phyloP scores from a whole-genome alignment of 2,113 vertebrate species.

The Mus spicilegus region DNA sequence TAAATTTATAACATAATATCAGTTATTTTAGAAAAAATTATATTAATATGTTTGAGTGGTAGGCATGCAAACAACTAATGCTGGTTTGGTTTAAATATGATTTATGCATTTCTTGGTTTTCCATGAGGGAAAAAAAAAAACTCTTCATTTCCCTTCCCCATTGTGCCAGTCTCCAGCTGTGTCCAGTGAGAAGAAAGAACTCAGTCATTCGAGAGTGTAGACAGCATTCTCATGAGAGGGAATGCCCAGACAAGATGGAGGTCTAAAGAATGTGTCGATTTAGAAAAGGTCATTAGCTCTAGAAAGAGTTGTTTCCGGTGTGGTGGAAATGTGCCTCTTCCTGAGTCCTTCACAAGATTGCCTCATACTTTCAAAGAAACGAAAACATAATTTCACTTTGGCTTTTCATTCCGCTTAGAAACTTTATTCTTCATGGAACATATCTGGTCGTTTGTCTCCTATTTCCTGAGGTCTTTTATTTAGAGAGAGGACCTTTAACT shows the following conservation, averaged over 20 bases:
- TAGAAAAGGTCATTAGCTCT: constrained; percentile 69
- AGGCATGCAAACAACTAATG: constrained; percentile 23
- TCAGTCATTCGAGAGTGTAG: constrained; percentile 81
- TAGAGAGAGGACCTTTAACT: constrained; percentile 3
- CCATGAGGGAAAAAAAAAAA: constrained; percentile 44
- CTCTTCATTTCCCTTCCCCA: constrained; percentile 76
- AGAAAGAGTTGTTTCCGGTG: constrained; percentile 61
- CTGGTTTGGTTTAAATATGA: constrained; percentile 50
- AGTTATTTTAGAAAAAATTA: constrained; percentile 54
- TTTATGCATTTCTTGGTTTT: constrained; percentile 71
- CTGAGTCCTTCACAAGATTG: background rate
- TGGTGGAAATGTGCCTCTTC: constrained; percentile 21
- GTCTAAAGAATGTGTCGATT: constrained; percentile 70
- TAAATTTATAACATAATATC: background rate
- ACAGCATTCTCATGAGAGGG: constrained; percentile 62
- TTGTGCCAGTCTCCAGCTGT: constrained; percentile 78
- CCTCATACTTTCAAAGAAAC: constrained; percentile 54
- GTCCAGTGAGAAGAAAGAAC: constrained; percentile 79
- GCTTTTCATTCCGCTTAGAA: constrained; percentile 38
- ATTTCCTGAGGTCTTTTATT: constrained; percentile 29
- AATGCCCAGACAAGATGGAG: constrained; percentile 56
- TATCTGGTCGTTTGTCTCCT: constrained; percentile 4
- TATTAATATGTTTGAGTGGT: background rate
- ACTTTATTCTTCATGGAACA: constrained; percentile 30
- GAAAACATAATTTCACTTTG: constrained; percentile 36